These are phyloP conservation scores for Lonchura striata DNA, from an alignment of 2,113 vertebrate genomes.

Conservation along the genomic window DNA sequence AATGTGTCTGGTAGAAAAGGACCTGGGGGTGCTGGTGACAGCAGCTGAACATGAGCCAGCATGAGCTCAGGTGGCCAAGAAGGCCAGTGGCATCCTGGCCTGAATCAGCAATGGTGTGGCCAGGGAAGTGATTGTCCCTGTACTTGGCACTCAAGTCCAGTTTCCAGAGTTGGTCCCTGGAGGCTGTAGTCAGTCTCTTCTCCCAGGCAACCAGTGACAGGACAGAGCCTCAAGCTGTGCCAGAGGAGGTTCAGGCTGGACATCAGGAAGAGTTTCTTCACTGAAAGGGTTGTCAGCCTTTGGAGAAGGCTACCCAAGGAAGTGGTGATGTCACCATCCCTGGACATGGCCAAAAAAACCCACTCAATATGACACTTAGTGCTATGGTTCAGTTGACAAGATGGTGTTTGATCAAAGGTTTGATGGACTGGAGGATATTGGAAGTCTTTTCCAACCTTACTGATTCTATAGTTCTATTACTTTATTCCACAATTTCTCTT, in stretches of 20 bases:
- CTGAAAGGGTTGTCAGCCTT: neutral
- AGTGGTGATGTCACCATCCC: neutral
- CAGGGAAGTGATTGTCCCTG: neutral
- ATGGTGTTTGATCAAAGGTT: neutral
- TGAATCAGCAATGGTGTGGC: neutral
- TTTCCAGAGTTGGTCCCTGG: neutral
- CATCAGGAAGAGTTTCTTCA: neutral
- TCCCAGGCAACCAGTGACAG: neutral
- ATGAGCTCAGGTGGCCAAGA: neutral
- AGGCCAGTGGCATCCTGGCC: neutral
- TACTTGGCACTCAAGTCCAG: rapidly evolving
- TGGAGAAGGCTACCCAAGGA: neutral
- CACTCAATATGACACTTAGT: neutral
- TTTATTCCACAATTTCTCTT: neutral
- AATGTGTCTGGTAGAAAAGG: neutral
- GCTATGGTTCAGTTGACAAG: neutral
- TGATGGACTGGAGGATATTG: neutral
- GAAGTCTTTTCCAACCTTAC: neutral
- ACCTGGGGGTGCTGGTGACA: neutral
- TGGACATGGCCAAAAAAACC: neutral
- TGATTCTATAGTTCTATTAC: neutral
- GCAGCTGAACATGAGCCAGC: neutral
- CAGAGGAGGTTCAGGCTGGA: neutral
- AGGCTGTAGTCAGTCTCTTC: neutral
- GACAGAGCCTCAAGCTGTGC: neutral